Evolutionary conservation across 2,888 invertebrate species (phyloP), one percentile per base, ranked within the genome.

Genomic region (Erebia ligea): DNA sequence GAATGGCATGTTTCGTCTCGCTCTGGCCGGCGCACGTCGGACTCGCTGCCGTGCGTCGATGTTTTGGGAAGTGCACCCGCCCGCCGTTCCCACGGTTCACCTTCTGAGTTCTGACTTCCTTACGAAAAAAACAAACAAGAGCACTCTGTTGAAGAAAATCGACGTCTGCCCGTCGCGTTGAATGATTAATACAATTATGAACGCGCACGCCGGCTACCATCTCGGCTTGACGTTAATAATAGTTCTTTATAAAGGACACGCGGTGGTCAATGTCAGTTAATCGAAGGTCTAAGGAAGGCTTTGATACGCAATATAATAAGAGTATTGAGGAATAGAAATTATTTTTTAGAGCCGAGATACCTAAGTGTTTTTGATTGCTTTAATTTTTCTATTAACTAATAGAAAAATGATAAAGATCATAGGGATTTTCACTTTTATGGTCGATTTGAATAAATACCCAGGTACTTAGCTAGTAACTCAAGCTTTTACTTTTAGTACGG

Each of bases 1-100:
- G 34, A 61, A 58, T 15, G 75, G 69, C 1, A 82, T 86, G 61
- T 73, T 79, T 54, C 67, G 61, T 91, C 87, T 86, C 88, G 74
- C 78, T 90, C 78, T 67, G 74, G 74, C 80, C 86, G 89, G 90
- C 91, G 90, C 90, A 89, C 89, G 92, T 91, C 90, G 87, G 85
- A 82, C 86, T 86, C 85, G 92, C 91, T 91, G 92, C 91, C 91
- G 92, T 92, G 92, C 92, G 91, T 88, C 91, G 92, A 92, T 93
- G 93, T 94, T 94, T 94, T 94, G 94, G 94, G 94, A 94, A 93
- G 93, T 92, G 93, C 94, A 93, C 93, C 93, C 92, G 94, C 89
- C 90, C 89, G 89, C 71, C 90, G 91, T 94, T 94, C 94, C 94
- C 94, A 94, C 94, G 94, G 92, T 93, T 89, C 89, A 90, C 91